Evolutionary conservation across 1,140 invertebrate genomes (phyloP).

Genomic region (Dinothrombium tinctorium): DNA sequence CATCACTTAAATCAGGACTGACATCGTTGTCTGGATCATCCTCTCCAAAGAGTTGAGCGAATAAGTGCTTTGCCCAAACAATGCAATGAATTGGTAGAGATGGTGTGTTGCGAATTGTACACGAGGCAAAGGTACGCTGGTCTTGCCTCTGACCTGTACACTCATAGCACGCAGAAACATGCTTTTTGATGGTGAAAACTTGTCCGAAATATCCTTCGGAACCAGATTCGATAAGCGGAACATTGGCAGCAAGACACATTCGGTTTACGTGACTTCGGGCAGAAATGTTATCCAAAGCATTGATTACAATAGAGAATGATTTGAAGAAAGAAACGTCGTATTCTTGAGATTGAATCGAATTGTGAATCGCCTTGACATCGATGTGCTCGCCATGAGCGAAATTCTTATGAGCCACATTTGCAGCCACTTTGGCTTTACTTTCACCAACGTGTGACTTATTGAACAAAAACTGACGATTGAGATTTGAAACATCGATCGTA

Average conservation of each 20-base stretch:
- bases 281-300: constrained; percentile 86
- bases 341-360: constrained; percentile 34
- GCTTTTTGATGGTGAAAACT: constrained; percentile 33
- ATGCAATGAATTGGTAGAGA: constrained; percentile 98
- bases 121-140: constrained; percentile 84
- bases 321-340: constrained; percentile 82
- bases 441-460: constrained; percentile 92
- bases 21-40: constrained; percentile 89
- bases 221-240: constrained; percentile 86
- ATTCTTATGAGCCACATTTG: constrained; percentile 4
- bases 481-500: constrained; percentile 97
- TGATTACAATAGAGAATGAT: constrained; percentile 74
- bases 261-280: constrained; percentile 96
- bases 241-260: constrained; percentile 82
- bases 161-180: constrained; percentile 80
- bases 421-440: constrained; percentile 56
- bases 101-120: constrained; percentile 98
- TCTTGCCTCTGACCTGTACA: constrained; percentile 61
- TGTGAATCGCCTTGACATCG: constrained; percentile 8
- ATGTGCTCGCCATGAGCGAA: constrained; percentile 4
- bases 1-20: constrained; percentile 84
- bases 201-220: constrained; percentile 89
- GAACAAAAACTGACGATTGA: constrained; percentile 95
- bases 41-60: constrained; percentile 87
- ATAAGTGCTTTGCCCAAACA: constrained; percentile 93